Conservation (phyloP, 2,797 vertebrate genomes). For the Sebastes minor region DNA sequence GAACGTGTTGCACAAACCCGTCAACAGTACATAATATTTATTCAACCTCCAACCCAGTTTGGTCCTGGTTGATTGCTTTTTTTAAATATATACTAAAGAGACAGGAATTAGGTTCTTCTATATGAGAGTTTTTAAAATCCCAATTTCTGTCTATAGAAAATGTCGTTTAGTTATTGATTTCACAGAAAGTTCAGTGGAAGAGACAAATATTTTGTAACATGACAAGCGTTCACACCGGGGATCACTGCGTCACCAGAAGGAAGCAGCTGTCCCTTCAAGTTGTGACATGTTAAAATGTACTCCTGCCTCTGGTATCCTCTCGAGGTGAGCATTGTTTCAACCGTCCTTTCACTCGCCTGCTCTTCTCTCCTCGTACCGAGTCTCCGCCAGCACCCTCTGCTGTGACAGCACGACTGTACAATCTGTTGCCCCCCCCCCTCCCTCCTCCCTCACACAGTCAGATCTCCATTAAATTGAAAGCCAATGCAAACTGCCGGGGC, state of each 20-base stretch:
- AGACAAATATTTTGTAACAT: background rate
- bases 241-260: background rate
- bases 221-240: background rate
- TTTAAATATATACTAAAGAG: too few species aligned
- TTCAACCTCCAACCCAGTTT: background rate
- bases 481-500: constrained; percentile 69
- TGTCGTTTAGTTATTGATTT: background rate
- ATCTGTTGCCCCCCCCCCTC: constrained; percentile 34
- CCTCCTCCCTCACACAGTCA: constrained; percentile 34
- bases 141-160: background rate
- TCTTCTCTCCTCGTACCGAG: constrained; percentile 26
- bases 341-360: constrained; percentile 10
- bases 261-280: background rate
- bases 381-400: constrained; percentile 33
- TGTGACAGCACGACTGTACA: constrained; percentile 59
- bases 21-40: background rate
- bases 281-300: background rate
- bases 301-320: background rate
- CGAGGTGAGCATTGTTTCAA: constrained; percentile 15
- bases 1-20: background rate
- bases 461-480: constrained; percentile 67
- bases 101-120: background rate
- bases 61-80: too few species aligned
- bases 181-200: background rate
- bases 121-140: background rate